These are phyloP conservation scores for Lepidothrix coronata DNA, from an alignment of 2,113 vertebrate genomes.

Conservation along the genomic window DNA sequence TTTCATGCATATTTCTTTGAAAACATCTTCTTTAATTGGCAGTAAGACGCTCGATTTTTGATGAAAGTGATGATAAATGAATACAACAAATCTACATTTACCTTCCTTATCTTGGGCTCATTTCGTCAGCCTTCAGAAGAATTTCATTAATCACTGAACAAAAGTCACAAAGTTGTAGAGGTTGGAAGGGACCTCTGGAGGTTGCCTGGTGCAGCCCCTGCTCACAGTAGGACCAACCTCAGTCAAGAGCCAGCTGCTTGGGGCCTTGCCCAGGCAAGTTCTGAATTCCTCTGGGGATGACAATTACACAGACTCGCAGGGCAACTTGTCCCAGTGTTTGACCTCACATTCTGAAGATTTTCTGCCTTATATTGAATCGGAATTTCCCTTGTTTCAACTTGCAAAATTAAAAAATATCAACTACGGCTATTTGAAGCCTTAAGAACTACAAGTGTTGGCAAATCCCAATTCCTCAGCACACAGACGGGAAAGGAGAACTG, in stretches of 20 bases:
- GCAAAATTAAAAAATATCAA: constrained; percentile 26
- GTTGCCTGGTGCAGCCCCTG: neutral
- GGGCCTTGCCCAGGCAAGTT: neutral
- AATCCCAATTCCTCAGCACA: neutral
- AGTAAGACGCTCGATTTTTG: neutral
- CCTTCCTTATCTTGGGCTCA: neutral
- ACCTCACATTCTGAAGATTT: constrained; percentile 29
- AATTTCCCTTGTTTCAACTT: constrained; percentile 46
- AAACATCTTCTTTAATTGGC: neutral
- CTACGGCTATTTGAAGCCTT: neutral
- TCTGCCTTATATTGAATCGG: neutral
- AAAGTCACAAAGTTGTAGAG: neutral
- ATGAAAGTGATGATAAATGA: neutral
- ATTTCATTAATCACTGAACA: constrained; percentile 1
- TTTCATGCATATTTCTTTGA: neutral
- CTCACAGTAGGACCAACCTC: neutral
- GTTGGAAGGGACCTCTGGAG: neutral
- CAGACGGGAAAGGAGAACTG: neutral
- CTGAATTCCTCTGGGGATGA: neutral
- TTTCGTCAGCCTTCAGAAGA: neutral
- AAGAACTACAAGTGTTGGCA: constrained; percentile 3
- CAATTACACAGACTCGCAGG: neutral
- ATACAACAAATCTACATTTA: neutral
- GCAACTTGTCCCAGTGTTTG: constrained; percentile 2
- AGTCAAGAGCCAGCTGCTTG: neutral